Conservation (phyloP, 1,140 invertebrate species). For the Drosophila arawakana region DNA sequence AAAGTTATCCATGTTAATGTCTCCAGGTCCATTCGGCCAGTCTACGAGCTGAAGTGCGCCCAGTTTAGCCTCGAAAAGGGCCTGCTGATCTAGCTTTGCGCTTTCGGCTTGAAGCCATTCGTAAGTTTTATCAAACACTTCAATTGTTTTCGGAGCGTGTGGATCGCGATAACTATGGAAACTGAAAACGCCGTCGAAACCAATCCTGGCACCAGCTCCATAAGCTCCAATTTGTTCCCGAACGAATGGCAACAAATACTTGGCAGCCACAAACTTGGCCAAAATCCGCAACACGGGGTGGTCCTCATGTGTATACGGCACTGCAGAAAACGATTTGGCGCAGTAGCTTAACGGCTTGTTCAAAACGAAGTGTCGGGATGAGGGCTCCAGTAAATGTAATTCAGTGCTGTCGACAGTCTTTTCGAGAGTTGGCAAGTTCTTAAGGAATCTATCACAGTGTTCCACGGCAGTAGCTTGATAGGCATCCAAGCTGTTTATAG, state of each 20-base stretch:
- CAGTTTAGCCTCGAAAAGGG: slow-evolving; percentile 94
- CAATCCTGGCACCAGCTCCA: slow-evolving; percentile 90
- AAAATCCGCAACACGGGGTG: slow-evolving; percentile 90
- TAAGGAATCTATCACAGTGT: slow-evolving; percentile 85
- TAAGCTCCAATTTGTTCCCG: slow-evolving; percentile 97
- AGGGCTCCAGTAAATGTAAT: slow-evolving; percentile 47
- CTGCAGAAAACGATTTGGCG: slow-evolving; percentile 90
- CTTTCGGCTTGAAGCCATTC: slow-evolving; percentile 89
- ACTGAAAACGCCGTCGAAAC: slow-evolving; percentile 89
- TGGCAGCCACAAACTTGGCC: slow-evolving; percentile 89
- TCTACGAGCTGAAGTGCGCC: slow-evolving; percentile 92
- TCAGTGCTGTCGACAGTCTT: slow-evolving; percentile 65
- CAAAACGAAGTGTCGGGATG: slow-evolving; percentile 89
- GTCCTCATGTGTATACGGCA: slow-evolving; percentile 92
- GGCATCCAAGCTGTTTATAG: slow-evolving; percentile 87
- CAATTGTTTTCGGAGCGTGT: slow-evolving; percentile 90
- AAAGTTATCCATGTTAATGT: slow-evolving; percentile 90
- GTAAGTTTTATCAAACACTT: slow-evolving; percentile 90
- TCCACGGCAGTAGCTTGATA: slow-evolving; percentile 84
- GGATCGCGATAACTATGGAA: slow-evolving; percentile 95
- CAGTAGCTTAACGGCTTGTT: slow-evolving; percentile 94
- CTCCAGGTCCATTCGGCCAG: slow-evolving; percentile 91
- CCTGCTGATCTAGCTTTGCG: slow-evolving; percentile 85
- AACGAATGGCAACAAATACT: slow-evolving; percentile 93
- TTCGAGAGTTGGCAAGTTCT: slow-evolving; percentile 69